phyloP scores from a whole-genome alignment of 2,113 vertebrate genomes.

The Collichthys lucidus region DNA sequence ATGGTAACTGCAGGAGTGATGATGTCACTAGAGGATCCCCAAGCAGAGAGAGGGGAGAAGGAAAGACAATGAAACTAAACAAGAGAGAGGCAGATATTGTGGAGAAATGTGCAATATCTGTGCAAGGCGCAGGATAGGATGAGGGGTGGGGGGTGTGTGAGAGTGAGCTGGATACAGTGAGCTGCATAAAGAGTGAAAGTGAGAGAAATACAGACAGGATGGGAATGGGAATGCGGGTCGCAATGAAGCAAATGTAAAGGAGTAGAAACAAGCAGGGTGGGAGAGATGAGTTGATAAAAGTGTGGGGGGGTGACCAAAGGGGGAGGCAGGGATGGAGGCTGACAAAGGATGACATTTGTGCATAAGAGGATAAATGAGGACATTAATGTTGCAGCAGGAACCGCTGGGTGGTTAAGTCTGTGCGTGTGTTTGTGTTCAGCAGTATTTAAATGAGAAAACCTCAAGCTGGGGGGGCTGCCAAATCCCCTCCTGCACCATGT shows the following conservation, averaged over 20 bases:
- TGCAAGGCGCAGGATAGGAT: constrained; percentile 32
- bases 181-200: constrained; percentile 23
- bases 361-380: constrained; percentile 79
- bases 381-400: constrained; percentile 82
- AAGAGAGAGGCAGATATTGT: constrained; percentile 33
- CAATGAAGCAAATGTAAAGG: constrained; percentile 67
- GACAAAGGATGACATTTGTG: constrained; percentile 82
- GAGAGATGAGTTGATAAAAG: constrained; percentile 51
- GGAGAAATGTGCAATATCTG: constrained; percentile 70
- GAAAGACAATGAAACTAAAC: constrained; percentile 47
- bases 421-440: constrained; percentile 62
- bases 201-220: constrained; percentile 50
- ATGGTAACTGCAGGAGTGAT: constrained; percentile 78
- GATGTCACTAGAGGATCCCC: constrained; percentile 80
- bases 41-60: constrained; percentile 46
- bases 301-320: constrained; percentile 63
- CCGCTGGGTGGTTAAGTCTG: constrained; percentile 63
- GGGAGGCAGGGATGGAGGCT: constrained; percentile 52
- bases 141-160: background rate
- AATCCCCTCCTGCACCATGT: background rate
- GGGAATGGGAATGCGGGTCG: constrained; percentile 24
- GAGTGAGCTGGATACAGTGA: constrained; percentile 29
- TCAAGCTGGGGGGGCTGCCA: constrained; percentile 20
- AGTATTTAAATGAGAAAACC: constrained; percentile 60
- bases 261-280: constrained; percentile 8